A percentile compares a stretch with the other conserved stretches of the same genome.
Conservation (phyloP, 1,140 invertebrate genomes). For the Apis dorsata region DNA sequence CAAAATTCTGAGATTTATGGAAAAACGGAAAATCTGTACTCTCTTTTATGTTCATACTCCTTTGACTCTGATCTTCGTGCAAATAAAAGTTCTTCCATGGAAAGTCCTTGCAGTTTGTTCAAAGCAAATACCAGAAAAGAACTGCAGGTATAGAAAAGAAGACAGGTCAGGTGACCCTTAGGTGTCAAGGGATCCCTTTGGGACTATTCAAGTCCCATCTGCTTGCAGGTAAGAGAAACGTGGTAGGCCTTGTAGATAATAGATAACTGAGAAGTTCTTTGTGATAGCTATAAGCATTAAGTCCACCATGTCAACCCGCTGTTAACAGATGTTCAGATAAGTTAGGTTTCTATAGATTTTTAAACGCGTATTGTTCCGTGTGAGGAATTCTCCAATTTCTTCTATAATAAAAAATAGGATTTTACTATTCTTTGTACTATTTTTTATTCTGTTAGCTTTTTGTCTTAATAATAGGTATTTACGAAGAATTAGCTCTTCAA, state of each 20-base stretch:
- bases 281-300: conserved; percentile 69
- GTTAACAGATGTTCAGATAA: conserved; percentile 78
- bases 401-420: conserved; percentile 46
- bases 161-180: conserved; percentile 73
- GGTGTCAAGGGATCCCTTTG: conserved; percentile 69
- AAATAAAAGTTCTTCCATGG: conserved; percentile 56
- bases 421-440: conserved; percentile 58
- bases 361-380: conserved; percentile 66
- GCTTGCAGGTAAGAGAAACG: conserved; percentile 76
- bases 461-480: conserved; percentile 57
- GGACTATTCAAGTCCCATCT: conserved; percentile 75
- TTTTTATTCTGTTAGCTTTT: conserved; percentile 60
- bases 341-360: conserved; percentile 73
- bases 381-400: conserved; percentile 43
- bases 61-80: conserved; percentile 21
- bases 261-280: conserved; percentile 77
- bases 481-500: background rate
- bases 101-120: conserved; percentile 59
- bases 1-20: conserved; percentile 25
- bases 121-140: conserved; percentile 70
- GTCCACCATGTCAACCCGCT: conserved; percentile 74
- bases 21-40: conserved; percentile 27
- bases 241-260: conserved; percentile 75
- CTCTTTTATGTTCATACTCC: conserved; percentile 12
- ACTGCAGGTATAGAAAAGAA: conserved; percentile 65